These are phyloP conservation scores for Lanius ludovicianus DNA, from an alignment of 2,113 vertebrate genomes.

Conservation along the genomic window DNA sequence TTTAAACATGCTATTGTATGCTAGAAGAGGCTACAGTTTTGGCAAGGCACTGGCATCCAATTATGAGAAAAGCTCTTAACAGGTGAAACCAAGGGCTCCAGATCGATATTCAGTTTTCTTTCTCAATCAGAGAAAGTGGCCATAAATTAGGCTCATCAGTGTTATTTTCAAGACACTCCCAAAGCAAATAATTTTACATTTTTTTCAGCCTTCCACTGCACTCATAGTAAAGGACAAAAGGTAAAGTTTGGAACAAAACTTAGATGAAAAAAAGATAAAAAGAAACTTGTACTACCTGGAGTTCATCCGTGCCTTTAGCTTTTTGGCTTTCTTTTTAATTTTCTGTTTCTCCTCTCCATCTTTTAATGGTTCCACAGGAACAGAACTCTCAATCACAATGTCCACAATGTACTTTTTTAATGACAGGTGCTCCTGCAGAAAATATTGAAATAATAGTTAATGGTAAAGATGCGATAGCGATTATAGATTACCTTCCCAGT, in stretches of 20 bases:
- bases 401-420: constrained; percentile 97
- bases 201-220: constrained; percentile 58
- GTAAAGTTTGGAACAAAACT: background rate
- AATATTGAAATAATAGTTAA: background rate
- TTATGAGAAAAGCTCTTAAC: constrained; percentile 98
- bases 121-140: constrained; percentile 97
- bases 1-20: constrained; percentile 87
- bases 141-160: constrained; percentile 96
- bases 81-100: constrained; percentile 86
- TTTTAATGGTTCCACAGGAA: constrained; percentile 82
- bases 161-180: constrained; percentile 82
- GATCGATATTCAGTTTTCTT: constrained; percentile 91
- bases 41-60: constrained; percentile 87
- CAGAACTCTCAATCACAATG: constrained; percentile 85
- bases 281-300: constrained; percentile 80
- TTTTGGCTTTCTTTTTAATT: constrained; percentile 93
- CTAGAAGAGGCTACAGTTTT: constrained; percentile 80
- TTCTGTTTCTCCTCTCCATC: constrained; percentile 92
- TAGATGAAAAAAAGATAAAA: background rate
- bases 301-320: constrained; percentile 94
- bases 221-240: constrained; percentile 30
- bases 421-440: constrained; percentile 92
- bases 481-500: background rate
- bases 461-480: background rate
- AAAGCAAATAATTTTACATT: constrained; percentile 81